Evolutionary conservation across 2,797 vertebrate genomes (phyloP).

Genomic region (Molossus alvarezi): DNA sequence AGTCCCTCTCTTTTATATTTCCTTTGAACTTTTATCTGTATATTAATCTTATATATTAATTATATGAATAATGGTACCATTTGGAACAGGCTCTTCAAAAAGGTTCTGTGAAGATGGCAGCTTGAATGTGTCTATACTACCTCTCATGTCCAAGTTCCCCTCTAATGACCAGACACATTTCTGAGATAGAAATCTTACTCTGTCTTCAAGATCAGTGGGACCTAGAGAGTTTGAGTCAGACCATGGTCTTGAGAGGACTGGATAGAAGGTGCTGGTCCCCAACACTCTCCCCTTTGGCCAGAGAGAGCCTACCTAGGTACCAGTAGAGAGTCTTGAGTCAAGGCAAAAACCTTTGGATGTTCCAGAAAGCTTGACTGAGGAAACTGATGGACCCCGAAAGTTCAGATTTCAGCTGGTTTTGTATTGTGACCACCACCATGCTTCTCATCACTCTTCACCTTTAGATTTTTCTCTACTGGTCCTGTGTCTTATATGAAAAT

Average conservation of each 20-base stretch:
- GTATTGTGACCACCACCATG: rapidly evolving
- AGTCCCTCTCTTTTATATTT: background rate
- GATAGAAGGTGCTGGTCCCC: rapidly evolving
- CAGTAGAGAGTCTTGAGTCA: background rate
- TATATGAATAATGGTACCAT: background rate
- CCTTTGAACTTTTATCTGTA: background rate
- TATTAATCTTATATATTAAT: constrained; percentile 22
- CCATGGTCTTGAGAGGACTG: background rate
- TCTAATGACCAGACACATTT: background rate
- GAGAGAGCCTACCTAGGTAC: background rate
- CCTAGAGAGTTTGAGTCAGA: background rate
- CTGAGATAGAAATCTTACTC: background rate
- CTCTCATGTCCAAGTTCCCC: background rate
- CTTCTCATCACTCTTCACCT: background rate
- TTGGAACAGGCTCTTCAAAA: background rate
- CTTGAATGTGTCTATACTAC: background rate
- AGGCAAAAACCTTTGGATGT: background rate
- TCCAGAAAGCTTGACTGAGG: background rate
- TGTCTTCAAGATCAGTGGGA: background rate
- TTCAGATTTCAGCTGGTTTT: background rate
- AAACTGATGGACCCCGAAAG: too few species aligned
- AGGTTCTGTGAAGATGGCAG: background rate
- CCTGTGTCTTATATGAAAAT: background rate
- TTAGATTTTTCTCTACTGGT: background rate
- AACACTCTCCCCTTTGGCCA: background rate